Evolutionary conservation across 2,888 invertebrate species (phyloP).

Genomic region (Ectemnius cavifrons): DNA sequence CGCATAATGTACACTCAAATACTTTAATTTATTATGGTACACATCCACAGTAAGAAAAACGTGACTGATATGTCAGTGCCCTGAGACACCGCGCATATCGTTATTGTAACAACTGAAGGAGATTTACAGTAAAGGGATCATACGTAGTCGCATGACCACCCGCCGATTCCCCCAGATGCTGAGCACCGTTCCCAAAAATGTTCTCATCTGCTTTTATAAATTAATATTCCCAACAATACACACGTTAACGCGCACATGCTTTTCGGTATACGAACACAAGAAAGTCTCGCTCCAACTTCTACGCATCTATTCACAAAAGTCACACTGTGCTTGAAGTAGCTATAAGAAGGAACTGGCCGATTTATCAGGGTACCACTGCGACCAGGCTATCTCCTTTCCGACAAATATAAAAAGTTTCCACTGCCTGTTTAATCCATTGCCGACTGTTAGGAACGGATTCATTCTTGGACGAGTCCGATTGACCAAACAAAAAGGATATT

Average conservation of each 20-base stretch:
- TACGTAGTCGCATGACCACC: too few species aligned
- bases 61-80: conserved; percentile 32
- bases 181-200: too few species aligned
- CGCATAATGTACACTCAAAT: conserved; percentile 45
- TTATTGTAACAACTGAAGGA: conserved; percentile 41
- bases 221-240: conserved; percentile 50
- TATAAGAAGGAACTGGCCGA: too few species aligned
- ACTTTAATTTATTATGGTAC: conserved; percentile 69
- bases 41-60: conserved; percentile 67
- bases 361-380: too few species aligned
- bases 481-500: not conserved
- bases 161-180: not conserved
- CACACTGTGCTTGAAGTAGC: not conserved
- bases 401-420: too few species aligned
- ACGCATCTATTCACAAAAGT: conserved; percentile 15
- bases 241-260: conserved; percentile 31
- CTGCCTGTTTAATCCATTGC: too few species aligned
- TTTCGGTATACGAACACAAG: conserved; percentile 17
- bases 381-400: too few species aligned
- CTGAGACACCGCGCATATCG: conserved; percentile 30
- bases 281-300: conserved; percentile 4
- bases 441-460: too few species aligned
- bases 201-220: conserved; percentile 33
- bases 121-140: too few species aligned
- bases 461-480: too few species aligned